These are phyloP conservation scores for Lepus europaeus DNA, from an alignment of 2,113 vertebrate species.

Conservation along the genomic window DNA sequence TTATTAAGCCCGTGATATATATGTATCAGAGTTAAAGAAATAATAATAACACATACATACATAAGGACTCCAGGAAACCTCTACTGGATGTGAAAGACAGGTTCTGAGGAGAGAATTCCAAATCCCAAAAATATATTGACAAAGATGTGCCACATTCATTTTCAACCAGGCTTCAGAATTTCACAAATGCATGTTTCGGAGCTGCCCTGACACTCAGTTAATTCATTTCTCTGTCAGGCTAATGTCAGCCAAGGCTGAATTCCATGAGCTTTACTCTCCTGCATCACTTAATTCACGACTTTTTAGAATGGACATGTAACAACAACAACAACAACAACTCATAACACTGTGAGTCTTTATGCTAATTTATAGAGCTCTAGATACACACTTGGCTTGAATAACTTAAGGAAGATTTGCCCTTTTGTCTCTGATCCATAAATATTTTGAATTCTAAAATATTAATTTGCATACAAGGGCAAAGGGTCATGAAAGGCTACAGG, in stretches of 20 bases:
- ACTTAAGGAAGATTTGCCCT: not conserved
- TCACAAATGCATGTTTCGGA: slow-evolving; percentile 9
- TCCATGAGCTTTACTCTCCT: not conserved
- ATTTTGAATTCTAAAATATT: not conserved
- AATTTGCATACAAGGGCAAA: not conserved
- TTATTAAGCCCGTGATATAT: not conserved
- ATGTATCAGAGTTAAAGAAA: slow-evolving; percentile 19
- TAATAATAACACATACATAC: not conserved
- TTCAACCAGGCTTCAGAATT: slow-evolving; percentile 39
- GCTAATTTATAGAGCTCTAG: not conserved
- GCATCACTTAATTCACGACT: not conserved
- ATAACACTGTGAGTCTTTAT: not conserved
- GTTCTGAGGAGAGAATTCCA: not conserved
- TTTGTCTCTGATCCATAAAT: slow-evolving; percentile 38
- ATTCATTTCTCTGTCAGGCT: not conserved
- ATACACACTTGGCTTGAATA: not conserved
- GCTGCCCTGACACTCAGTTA: slow-evolving; percentile 42
- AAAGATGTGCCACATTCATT: slow-evolving; percentile 54
- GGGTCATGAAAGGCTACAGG: not conserved
- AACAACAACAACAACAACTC: not conserved
- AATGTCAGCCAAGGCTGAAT: not conserved
- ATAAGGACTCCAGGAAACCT: not conserved
- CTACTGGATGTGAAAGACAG: not conserved
- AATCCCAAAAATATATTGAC: not conserved
- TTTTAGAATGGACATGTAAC: slow-evolving; percentile 13